These are phyloP conservation scores for Pemphigus obesinymphae DNA, from an alignment of 1,140 invertebrate species.

Conservation along the genomic window DNA sequence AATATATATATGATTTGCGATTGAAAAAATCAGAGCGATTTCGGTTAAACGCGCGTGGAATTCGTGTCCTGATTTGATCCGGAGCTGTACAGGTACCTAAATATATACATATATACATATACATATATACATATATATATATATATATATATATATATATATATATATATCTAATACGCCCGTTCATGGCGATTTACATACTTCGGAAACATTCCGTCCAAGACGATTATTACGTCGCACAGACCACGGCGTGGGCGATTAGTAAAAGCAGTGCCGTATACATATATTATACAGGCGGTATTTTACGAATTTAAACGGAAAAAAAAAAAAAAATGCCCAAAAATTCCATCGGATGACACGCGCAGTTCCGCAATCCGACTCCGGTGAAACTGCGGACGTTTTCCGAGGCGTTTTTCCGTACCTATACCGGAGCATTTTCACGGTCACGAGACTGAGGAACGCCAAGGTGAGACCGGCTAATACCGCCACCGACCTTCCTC, in stretches of 20 bases:
- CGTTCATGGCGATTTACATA: neutral
- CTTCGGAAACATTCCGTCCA: neutral
- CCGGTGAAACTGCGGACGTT: neutral
- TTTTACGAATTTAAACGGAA: no score
- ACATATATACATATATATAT: neutral
- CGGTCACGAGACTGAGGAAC: constrained; percentile 33
- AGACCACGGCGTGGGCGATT: no score
- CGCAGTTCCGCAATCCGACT: constrained; percentile 16
- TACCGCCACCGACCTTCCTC: neutral
- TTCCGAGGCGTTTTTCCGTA: neutral
- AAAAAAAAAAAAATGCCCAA: neutral
- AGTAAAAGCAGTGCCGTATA: no score
- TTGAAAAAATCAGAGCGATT: neutral
- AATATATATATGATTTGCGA: no score
- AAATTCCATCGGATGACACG: constrained; percentile 14
- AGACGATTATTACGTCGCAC: no score
- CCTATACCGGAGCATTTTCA: constrained; percentile 7
- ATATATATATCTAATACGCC: neutral
- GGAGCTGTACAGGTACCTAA: no score
- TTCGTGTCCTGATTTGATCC: neutral
- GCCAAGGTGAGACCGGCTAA: constrained; percentile 3
- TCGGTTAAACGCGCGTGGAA: neutral
- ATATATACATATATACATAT: no score
- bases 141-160: no score
- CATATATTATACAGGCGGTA: no score